These are phyloP conservation scores for Alcis repandata DNA, from an alignment of 2,888 invertebrate genomes.

Conservation along the genomic window DNA sequence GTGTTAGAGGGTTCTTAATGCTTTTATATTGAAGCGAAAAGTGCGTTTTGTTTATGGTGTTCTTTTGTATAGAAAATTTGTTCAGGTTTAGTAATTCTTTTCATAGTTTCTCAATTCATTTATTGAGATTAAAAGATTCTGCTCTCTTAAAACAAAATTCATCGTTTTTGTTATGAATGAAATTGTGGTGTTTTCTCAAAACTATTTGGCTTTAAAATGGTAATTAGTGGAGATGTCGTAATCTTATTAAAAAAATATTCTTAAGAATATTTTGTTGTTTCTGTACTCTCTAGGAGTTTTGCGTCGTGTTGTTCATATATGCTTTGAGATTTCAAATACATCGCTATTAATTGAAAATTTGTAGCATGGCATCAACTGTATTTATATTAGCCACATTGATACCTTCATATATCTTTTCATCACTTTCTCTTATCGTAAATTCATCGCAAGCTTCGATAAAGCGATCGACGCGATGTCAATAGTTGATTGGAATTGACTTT, in stretches of 20 bases:
- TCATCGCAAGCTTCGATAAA: constrained; percentile 9
- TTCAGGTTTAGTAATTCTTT: too few relatives aligned
- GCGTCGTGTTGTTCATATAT: too few relatives aligned
- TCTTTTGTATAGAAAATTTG: too few relatives aligned
- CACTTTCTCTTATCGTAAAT: constrained; percentile 14
- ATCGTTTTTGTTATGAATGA: too few relatives aligned
- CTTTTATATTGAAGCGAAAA: neutral
- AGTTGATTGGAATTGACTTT: constrained; percentile 34
- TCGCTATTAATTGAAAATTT: too few relatives aligned
- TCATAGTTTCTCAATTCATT: too few relatives aligned
- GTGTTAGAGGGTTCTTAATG: neutral
- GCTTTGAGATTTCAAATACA: neutral
- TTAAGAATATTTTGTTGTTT: neutral
- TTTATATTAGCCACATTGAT: neutral
- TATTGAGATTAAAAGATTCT: too few relatives aligned
- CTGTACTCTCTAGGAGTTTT: neutral
- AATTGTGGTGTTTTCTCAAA: too few relatives aligned
- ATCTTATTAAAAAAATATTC: neutral
- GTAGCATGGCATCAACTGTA: neutral
- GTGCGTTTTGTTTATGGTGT: too few relatives aligned
- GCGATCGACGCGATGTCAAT: constrained; percentile 24
- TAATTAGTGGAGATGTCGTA: neutral
- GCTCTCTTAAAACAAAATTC: too few relatives aligned
- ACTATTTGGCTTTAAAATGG: too few relatives aligned
- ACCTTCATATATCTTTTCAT: neutral